phyloP scores from a whole-genome alignment of 2,113 vertebrate species.

The Corythoichthys haematopterus region DNA sequence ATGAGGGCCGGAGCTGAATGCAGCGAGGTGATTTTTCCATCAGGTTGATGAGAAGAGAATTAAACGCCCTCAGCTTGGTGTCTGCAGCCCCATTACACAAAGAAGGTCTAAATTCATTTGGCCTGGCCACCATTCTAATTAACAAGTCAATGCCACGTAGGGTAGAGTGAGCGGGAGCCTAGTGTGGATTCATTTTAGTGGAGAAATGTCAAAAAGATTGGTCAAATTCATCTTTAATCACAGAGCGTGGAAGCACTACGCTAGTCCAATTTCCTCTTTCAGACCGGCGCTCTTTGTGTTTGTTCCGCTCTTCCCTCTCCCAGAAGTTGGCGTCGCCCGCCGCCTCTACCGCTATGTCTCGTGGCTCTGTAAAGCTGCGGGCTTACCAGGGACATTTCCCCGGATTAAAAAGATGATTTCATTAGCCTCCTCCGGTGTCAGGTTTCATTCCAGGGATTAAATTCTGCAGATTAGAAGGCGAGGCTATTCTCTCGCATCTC shows the following conservation, averaged over 20 bases:
- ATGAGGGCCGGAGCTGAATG: slow-evolving; percentile 72
- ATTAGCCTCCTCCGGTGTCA: slow-evolving; percentile 73
- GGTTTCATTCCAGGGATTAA: slow-evolving; percentile 75
- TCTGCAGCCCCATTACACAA: slow-evolving; percentile 68
- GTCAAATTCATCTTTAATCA: slow-evolving; percentile 44
- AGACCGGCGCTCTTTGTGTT: slow-evolving; percentile 15
- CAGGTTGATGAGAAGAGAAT: slow-evolving; percentile 73
- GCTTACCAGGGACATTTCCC: slow-evolving; percentile 64
- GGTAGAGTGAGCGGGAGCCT: neutral
- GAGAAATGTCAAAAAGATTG: slow-evolving; percentile 45
- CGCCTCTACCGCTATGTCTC: slow-evolving; percentile 20
- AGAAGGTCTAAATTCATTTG: slow-evolving; percentile 74
- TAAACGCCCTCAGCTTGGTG: slow-evolving; percentile 72
- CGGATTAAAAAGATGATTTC: slow-evolving; percentile 76
- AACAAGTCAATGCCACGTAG: slow-evolving; percentile 70
- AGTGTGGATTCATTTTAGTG: slow-evolving; percentile 29
- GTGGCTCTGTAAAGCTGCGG: slow-evolving; percentile 54
- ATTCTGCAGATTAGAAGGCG: slow-evolving; percentile 69
- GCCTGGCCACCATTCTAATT: slow-evolving; percentile 74
- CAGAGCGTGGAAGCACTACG: slow-evolving; percentile 10
- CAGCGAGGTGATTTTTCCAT: slow-evolving; percentile 72
- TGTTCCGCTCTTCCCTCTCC: slow-evolving; percentile 12
- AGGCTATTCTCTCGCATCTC: slow-evolving; percentile 69
- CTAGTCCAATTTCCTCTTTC: slow-evolving; percentile 25
- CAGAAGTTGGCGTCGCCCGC: slow-evolving; percentile 34